These are phyloP conservation scores for Epizoanthus stellaris DNA, from an alignment of 92 coral and sea anemone species.

Conservation along the genomic window DNA sequence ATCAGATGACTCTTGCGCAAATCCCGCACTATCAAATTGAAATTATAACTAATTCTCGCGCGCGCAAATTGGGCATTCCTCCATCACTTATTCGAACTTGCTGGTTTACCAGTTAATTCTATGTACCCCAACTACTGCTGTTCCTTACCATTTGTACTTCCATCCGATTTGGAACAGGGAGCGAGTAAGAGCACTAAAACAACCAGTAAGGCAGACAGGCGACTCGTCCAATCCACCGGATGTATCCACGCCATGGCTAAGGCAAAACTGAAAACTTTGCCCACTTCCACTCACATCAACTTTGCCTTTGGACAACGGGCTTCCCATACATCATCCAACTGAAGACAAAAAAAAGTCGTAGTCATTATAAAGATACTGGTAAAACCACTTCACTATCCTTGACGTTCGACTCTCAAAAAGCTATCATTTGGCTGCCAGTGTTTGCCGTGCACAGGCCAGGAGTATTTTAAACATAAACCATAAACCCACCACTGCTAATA, in stretches of 20 bases:
- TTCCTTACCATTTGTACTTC: background rate
- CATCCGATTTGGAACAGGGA: background rate
- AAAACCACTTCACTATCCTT: background rate
- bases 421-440: too few relatives aligned
- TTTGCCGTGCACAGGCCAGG: too few relatives aligned
- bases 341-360: background rate
- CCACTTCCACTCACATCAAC: background rate
- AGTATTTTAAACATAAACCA: too few relatives aligned
- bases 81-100: background rate
- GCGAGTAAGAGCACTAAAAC: too few relatives aligned
- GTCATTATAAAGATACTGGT: background rate
- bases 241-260: conserved; percentile 20
- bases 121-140: background rate
- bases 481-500: too few relatives aligned
- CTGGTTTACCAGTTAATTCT: background rate
- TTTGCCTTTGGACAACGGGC: background rate
- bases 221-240: conserved; percentile 20
- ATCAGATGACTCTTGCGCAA: background rate
- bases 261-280: background rate
- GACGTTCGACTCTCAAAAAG: too few relatives aligned
- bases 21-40: background rate
- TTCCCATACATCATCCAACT: conserved; percentile 9
- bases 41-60: background rate
- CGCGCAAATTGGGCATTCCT: background rate
- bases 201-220: background rate